Base-by-base conservation (phyloP, 2,888 invertebrate genomes). In the Agonopterix arenella region DNA sequence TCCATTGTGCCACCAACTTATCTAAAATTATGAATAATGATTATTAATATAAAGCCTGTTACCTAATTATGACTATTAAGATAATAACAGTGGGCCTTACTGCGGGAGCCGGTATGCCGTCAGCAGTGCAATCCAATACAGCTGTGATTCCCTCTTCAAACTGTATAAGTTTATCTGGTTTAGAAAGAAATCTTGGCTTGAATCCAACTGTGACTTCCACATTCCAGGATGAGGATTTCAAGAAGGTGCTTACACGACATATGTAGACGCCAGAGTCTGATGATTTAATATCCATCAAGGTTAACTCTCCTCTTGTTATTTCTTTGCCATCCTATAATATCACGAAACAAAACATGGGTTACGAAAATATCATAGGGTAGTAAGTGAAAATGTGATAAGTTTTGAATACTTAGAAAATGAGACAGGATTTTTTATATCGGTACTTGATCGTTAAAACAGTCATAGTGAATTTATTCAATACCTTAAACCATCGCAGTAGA, bases 401-500 rank as follows among this genome's bases (percentile, higher is more conserved):
- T 28, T 5, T 28, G 28, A 28, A 28, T 28, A 28, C 7, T 28
- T 28, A 5, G 18, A 4, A 18, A 18, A 18, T 18, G 18, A 18
- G 18, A 18, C 4, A 18, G 2, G 1, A 18, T 18, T 18, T 18
- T 18, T 18, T 18, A 18, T 3, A 18, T 18, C 4, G 1, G 1
- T 13, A 13, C 18, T 18, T 3, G 18, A 18, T 18, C 18, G 5
- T 28, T 28, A 28, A 28, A 28, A 28, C 28, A 28, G 28, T 28
- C 28, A 28, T 28, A 18, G 18, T 1, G 28, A 28, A 5, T 28
- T 28, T 5, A 28, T 28, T 2, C 28, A 5, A 40, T 62, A 80
- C 80, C 75, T 76, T 80, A 53, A 59, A 80, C 80, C 80, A 80
- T 2, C 68, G 64, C 1, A 80, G 16, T 36, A 28, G 40, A 53